phyloP scores from a whole-genome alignment of 1,140 invertebrate species.

The Rhyacophila brunnea region DNA sequence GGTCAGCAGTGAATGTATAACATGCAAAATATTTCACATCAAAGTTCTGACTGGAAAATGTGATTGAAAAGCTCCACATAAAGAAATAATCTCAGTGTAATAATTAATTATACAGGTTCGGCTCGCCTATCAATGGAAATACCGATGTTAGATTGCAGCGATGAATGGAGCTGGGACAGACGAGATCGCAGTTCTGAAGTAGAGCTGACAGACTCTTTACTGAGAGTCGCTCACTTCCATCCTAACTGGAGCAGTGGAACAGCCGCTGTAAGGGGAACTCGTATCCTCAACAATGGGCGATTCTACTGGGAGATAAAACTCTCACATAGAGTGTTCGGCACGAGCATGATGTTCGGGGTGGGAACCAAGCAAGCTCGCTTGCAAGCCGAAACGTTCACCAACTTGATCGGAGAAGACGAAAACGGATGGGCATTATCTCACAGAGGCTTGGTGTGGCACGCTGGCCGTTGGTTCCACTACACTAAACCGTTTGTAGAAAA shows the following conservation, averaged over 20 bases:
- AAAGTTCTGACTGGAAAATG: no score
- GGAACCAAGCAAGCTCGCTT: constrained; percentile 63
- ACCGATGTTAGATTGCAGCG: constrained; percentile 46
- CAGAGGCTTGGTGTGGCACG: constrained; percentile 72
- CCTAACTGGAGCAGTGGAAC: constrained; percentile 77
- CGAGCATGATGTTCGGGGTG: constrained; percentile 77
- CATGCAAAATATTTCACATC: no score
- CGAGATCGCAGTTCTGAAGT: constrained; percentile 65
- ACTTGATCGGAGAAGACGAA: constrained; percentile 69
- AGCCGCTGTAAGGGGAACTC: constrained; percentile 65
- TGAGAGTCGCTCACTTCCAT: constrained; percentile 64
- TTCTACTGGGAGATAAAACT: constrained; percentile 72
- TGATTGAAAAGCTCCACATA: no score
- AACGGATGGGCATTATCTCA: constrained; percentile 74
- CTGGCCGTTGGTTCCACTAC: constrained; percentile 60
- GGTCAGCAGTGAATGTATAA: no score
- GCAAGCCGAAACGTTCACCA: constrained; percentile 66
- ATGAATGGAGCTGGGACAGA: constrained; percentile 67
- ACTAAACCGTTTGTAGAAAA: constrained; percentile 71
- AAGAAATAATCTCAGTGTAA: no score
- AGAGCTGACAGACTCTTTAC: constrained; percentile 54
- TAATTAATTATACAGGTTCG: no score
- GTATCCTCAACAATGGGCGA: constrained; percentile 61
- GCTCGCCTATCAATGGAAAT: no score
- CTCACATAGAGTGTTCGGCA: constrained; percentile 68